Evolutionary conservation across 2,113 vertebrate species (phyloP), one percentile per base, ranked within the genome.

Genomic region (Buteo buteo): DNA sequence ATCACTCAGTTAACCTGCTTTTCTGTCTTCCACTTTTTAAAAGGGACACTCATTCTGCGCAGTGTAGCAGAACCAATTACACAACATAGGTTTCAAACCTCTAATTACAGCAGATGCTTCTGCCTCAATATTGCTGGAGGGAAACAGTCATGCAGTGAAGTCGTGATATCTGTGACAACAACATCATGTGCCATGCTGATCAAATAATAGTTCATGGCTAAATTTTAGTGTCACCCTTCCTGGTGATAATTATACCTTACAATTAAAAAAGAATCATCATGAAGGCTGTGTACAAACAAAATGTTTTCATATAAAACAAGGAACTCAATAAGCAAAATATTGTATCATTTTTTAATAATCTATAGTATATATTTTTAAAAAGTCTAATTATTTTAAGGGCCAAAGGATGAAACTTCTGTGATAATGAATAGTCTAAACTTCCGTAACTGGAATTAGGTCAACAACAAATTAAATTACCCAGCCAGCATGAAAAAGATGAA

Each of bases 41-140:
- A 79, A 81, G 71, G 58, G 64, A 74, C 82, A 19, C n/a, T 83
- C 36, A 17, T 77, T 55, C 88, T 81, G 86, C 0, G 0, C 85
- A 44, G 67, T 22, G 54, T n/a, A 69, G 87, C 94, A 96, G 64
- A 90, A 78, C 72, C 82, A 81, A 96, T 93, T 93, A 94, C 70
- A 81, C 76, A 86, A 55, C 4, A 7, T 13, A 69, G n/a, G 55
- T 80, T 93, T 81, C 82, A 83, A 78, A 66, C 40, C 11, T 80
- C 66, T 93, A 54, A 95, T 94, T 95, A 93, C 54, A 62, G 79
- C 16, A 74, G 40, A 40, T 93, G 85, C 69, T 77, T 88, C 82
- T 85, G 93, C 71, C 55, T 96, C 59, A 9, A 8, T 34, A 71
- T 59, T 64, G 95, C 95, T 71, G 86, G 88, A 95, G 86, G 88